Evolutionary conservation across 2,797 vertebrate genomes (phyloP).

Genomic region (Xiphorhynchus erythropygius): DNA sequence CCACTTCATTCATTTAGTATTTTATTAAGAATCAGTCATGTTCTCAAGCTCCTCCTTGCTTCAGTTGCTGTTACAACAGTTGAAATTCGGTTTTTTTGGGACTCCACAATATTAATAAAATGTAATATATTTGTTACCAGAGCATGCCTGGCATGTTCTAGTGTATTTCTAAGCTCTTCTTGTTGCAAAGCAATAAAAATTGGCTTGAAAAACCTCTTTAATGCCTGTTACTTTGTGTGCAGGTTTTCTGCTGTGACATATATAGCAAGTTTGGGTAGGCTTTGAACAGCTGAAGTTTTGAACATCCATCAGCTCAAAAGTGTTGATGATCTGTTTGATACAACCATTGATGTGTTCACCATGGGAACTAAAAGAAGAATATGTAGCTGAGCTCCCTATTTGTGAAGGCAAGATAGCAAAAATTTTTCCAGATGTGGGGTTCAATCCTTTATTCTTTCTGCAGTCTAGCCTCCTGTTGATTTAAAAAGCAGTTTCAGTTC

Average conservation of each 20-base stretch:
- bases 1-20: not conserved
- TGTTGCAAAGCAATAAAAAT: not conserved
- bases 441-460: not conserved
- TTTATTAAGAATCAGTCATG: not conserved
- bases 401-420: not conserved
- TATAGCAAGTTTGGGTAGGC: not conserved
- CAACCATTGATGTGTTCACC: slow-evolving; percentile 7
- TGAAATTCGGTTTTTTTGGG: not conserved
- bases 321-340: slow-evolving; percentile 32
- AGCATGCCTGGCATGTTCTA: not conserved
- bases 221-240: not conserved
- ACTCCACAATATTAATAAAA: not conserved
- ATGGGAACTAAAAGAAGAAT: slow-evolving; percentile 1
- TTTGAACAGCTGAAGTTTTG: slow-evolving; percentile 39
- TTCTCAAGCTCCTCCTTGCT: not conserved
- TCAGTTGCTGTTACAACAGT: not conserved
- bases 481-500: not conserved
- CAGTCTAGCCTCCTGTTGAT: not conserved
- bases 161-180: not conserved
- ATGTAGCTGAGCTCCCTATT: not conserved
- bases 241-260: not conserved
- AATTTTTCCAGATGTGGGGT: not conserved
- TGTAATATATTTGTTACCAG: not conserved
- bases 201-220: not conserved
- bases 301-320: slow-evolving; percentile 31